Percentiles rank a stretch among this genome's conserved stretches.
phyloP scores from a whole-genome alignment of 2,888 invertebrate species.

The Meteorus cinctellus region DNA sequence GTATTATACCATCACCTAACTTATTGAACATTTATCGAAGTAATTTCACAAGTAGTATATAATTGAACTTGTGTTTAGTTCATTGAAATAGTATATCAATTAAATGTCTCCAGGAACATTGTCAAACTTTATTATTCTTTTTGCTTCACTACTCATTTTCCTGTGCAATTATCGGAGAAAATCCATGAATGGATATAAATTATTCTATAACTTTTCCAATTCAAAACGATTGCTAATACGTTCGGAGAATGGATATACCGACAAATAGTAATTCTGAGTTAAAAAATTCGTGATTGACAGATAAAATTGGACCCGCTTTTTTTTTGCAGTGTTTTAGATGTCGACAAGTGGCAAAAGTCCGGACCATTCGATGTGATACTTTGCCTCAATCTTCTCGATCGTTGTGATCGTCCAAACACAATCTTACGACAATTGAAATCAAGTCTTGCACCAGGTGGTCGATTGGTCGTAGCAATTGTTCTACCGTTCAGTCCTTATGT shows the following conservation, averaged over 20 bases:
- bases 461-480: constrained; percentile 91
- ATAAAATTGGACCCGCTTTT: background rate
- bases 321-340: constrained; percentile 79
- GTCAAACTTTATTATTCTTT: too few relatives aligned
- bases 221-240: too few relatives aligned
- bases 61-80: background rate
- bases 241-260: too few relatives aligned
- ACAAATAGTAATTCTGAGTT: too few relatives aligned
- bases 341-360: constrained; percentile 79
- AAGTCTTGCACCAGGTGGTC: constrained; percentile 83
- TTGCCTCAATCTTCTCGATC: constrained; percentile 95
- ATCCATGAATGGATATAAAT: too few relatives aligned
- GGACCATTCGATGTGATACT: constrained; percentile 84
- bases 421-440: constrained; percentile 84
- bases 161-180: too few relatives aligned
- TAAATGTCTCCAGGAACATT: background rate
- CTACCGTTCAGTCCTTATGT: constrained; percentile 96
- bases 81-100: background rate
- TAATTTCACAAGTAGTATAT: background rate
- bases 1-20: background rate
- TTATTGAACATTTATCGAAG: constrained; percentile 3
- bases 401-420: constrained; percentile 89
- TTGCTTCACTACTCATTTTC: too few relatives aligned
- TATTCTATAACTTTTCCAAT: too few relatives aligned
- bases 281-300: background rate